These are phyloP conservation scores for Anniella stebbinsi DNA, from an alignment of 2,797 vertebrate genomes.

Conservation along the genomic window DNA sequence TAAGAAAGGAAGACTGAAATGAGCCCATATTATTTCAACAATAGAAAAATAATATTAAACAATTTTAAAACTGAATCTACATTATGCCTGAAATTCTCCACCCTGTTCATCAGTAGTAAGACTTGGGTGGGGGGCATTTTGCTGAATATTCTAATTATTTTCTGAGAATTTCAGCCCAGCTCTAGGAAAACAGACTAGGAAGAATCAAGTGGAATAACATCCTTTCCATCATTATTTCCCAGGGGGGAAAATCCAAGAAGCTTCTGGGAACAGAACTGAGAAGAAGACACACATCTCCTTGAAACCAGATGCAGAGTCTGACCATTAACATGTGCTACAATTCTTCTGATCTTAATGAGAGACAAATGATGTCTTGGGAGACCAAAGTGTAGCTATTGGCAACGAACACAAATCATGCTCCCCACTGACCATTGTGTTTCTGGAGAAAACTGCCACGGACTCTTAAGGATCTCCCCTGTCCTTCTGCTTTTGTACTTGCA, in stretches of 20 bases:
- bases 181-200: not conserved
- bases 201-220: not conserved
- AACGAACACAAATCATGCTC: conserved; percentile 1
- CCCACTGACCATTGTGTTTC: conserved; percentile 30
- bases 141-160: not conserved
- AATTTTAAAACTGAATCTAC: not conserved
- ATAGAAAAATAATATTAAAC: not conserved
- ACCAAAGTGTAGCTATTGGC: conserved; percentile 7
- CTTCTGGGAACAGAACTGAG: not conserved
- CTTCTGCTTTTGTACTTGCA: conserved; percentile 4
- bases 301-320: conserved; percentile 18
- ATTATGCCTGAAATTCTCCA: not conserved
- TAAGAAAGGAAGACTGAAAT: not conserved
- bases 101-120: not conserved
- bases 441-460: not conserved
- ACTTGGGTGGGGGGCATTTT: not conserved
- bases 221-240: not conserved
- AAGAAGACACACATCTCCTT: conserved; percentile 11
- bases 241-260: conserved; percentile 3
- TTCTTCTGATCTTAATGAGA: conserved; percentile 32
- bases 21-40: not conserved
- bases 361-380: not conserved
- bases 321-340: conserved; percentile 4
- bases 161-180: not conserved
- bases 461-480: not conserved